A percentile compares a stretch with the other conserved stretches of the same genome.
phyloP scores from a whole-genome alignment of 1,140 invertebrate genomes.

The Zelostemma sp. region DNA sequence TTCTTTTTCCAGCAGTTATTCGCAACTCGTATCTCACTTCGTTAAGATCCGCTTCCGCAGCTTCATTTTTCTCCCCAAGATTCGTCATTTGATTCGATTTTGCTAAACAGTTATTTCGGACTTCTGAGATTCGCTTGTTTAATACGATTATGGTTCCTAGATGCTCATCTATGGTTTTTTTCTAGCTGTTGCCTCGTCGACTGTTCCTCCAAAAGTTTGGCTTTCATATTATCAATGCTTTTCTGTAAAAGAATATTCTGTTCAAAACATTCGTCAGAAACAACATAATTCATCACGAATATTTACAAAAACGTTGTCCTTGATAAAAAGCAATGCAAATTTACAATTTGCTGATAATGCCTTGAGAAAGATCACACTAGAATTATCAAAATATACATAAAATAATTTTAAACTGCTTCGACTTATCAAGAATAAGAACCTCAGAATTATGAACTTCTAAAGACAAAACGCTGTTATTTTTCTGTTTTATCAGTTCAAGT shows the following conservation, averaged over 20 bases:
- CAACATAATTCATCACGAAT: slow-evolving; percentile 39
- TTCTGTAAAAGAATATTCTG: slow-evolving; percentile 57
- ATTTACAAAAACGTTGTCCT: slow-evolving; percentile 14
- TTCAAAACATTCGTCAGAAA: slow-evolving; percentile 2
- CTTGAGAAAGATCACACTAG: too few relatives aligned
- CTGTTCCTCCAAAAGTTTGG: slow-evolving; percentile 67
- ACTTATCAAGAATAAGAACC: slow-evolving; percentile 52
- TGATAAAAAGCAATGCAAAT: slow-evolving; percentile 7
- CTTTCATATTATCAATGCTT: slow-evolving; percentile 72
- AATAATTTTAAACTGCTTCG: too few relatives aligned
- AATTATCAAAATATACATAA: too few relatives aligned
- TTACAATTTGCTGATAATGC: slow-evolving; percentile 13
- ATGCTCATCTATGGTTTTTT: slow-evolving; percentile 75
- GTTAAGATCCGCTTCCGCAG: slow-evolving; percentile 13
- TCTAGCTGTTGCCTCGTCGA: slow-evolving; percentile 69
- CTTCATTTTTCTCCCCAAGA: slow-evolving; percentile 75
- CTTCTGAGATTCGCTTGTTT: slow-evolving; percentile 62
- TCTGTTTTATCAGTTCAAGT: slow-evolving; percentile 77
- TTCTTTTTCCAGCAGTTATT: slow-evolving; percentile 3
- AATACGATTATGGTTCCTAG: slow-evolving; percentile 76
- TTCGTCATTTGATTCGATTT: slow-evolving; percentile 75
- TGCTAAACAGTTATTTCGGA: slow-evolving; percentile 51
- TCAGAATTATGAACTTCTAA: slow-evolving; percentile 93
- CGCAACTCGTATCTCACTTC: slow-evolving; percentile 19
- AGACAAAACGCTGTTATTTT: slow-evolving; percentile 84